Base-by-base conservation (phyloP, 1,140 invertebrate genomes). In the Melipona quadrifasciata region DNA sequence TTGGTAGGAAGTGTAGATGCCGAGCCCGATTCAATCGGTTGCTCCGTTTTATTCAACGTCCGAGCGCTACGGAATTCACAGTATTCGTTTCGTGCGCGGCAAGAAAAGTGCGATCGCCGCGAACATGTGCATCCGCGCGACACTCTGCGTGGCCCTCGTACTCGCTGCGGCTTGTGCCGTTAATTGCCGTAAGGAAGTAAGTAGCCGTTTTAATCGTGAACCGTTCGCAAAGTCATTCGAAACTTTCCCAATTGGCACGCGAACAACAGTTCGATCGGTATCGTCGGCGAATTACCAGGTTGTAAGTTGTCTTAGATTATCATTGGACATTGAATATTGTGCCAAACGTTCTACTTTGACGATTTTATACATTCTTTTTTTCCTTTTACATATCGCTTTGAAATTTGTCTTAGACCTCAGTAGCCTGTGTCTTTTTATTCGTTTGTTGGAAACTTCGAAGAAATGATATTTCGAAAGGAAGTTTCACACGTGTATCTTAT, bases 1-100 rank as follows among this genome's bases (percentile, higher is more conserved):
- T 90, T 67, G 90, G 87, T 86, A 87, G 90, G 86, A 87, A 85
- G 89, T 79, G 27, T 86, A 76, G 81, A 71, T 27, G 17, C 64
- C 70, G 70, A 27, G 70, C 51, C 53, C 75, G 71, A 82, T 89
- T 47, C 70, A 61, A 65, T 78, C 39, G 67, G 77, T 65, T 75
- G 39, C 71, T 72, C 24, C 17, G 39, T 77, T 77, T 77, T 64
- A 82, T 82, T 64, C 72, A 21, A 39, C 51, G 65, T 24, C 24
- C 67, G 21, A 16, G 47, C 12, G 51, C 68, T 19, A 65, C 14
- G 58, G 21, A 77, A 78, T 34, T 39, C 53, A 24, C 51, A 70
- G 64, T 72, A 55, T 47, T 55, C n/a, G 12, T 71, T 73, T 58
- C 19, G 74, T 57, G 75, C 81, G 21, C 72, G 14, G 39, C 86